Percentiles rank a stretch among this genome's conserved stretches.
These are phyloP conservation scores for Lytechinus variegatus DNA, from an alignment of 35 echinoderm and acorn worm genomes.

Conservation along the genomic window DNA sequence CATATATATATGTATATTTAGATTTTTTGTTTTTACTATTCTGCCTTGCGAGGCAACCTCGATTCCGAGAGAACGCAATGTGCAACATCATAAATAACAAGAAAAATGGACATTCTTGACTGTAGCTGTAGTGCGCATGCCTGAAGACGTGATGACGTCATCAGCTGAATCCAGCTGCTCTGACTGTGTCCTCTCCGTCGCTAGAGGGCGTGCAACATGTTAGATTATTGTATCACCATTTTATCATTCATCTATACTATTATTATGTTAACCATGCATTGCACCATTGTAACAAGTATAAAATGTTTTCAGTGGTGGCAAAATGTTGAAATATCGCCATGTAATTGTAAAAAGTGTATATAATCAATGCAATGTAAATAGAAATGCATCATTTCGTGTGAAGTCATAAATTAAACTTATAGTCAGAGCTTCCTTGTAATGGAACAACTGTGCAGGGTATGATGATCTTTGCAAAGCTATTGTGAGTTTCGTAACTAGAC, in stretches of 20 bases:
- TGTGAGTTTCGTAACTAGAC: not conserved
- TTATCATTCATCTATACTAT: not conserved
- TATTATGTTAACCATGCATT: not conserved
- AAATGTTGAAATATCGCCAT: not conserved
- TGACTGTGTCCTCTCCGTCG: slow-evolving; percentile 47
- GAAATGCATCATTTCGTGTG: not conserved
- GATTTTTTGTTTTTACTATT: not conserved
- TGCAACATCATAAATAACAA: slow-evolving; percentile 56
- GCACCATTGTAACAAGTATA: not conserved
- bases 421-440: not conserved
- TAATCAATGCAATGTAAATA: not conserved
- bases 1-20: not conserved
- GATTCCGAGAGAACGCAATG: slow-evolving; percentile 50
- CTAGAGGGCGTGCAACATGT: not conserved
- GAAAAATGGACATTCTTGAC: slow-evolving; percentile 43
- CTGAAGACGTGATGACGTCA: slow-evolving; percentile 16
- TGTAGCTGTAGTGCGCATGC: not conserved
- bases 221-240: not conserved
- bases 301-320: not conserved
- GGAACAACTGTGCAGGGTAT: not conserved
- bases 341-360: not conserved
- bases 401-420: not conserved
- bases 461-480: slow-evolving; percentile 1
- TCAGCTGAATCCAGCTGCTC: slow-evolving; percentile 41
- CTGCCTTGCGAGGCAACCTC: slow-evolving; percentile 34